A percentile compares a stretch with the other conserved stretches of the same genome.
phyloP scores from a whole-genome alignment of 2,113 vertebrate genomes.

The Oryzias javanicus region DNA sequence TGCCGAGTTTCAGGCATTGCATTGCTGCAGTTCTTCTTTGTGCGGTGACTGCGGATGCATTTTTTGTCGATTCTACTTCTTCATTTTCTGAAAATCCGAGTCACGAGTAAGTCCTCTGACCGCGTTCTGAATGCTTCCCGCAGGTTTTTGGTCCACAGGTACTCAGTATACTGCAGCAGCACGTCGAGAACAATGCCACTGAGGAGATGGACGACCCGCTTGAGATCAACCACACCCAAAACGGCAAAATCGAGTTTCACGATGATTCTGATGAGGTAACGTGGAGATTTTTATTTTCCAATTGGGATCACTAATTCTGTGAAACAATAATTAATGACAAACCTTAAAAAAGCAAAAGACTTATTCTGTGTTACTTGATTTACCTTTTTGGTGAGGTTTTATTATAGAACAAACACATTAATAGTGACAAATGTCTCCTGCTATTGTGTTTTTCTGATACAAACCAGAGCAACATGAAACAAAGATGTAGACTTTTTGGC shows the following conservation, averaged over 20 bases:
- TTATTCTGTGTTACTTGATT: no score
- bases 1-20: no score
- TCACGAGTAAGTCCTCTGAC: neutral
- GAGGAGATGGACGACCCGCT: conserved; percentile 78
- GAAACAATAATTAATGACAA: neutral
- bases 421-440: no score
- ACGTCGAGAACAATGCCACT: conserved; percentile 79
- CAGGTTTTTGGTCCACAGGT: conserved; percentile 94
- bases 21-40: no score
- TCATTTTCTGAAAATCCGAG: neutral
- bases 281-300: conserved; percentile 1
- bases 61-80: neutral
- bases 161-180: conserved; percentile 88
- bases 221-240: conserved; percentile 66
- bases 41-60: conserved; percentile 93
- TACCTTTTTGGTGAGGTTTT: no score
- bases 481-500: no score
- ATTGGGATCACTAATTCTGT: neutral
- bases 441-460: no score
- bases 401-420: no score
- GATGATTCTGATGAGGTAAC: conserved; percentile 93
- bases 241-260: conserved; percentile 81
- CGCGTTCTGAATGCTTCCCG: neutral
- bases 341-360: no score
- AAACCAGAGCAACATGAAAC: no score